Base-by-base conservation (phyloP, 1,140 invertebrate species). In the Brachionus manjavacas region DNA sequence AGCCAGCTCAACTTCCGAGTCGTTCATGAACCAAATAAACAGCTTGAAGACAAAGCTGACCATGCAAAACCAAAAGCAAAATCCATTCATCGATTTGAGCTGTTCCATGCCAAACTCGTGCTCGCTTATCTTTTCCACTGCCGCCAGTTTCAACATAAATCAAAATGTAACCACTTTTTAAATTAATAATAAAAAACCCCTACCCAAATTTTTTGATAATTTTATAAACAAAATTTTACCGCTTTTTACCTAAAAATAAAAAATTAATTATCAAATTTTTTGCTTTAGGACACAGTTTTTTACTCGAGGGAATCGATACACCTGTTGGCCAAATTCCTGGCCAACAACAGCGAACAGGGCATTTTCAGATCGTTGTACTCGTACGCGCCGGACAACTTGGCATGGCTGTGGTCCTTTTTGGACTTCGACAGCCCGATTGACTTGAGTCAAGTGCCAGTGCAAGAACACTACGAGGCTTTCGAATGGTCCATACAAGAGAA, bases 331-430 rank as follows among this genome's bases (percentile, higher is more conserved):
- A 81, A 68, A 46, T 81, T 81, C 52, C 64, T 81, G 52, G 79
- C 64, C 7, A 81, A 81, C 41, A 81, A 81, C 25, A 64, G 79
- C 25, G 79, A 81, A 20, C 35, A 43, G 39, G 20, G 23, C 23
- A 81, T 81, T 14, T 68, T 81, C 35, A 60, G 79, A 68, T 81
- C 52, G 4, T 11, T 81, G 49, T 68, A 81, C 20, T 60, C 79
- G 11, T 81, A 81, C 20, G 79, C 79, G 8, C 79, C 79, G 41
- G 79, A 81, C 52, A 81, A 81, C 39, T 81, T 81, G 52, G 79
- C 79, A n/a, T 81, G 79, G 79, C 39, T 81, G 52, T 81, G 79
- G 79, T 60, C 79, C 12, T 81, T 81, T 81, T 81, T 81, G n/a
- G 79, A 81, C 31, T 81, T 41, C 11, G 79, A 81, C n/a, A 68